Conservation (phyloP, 30 jellyfish, hydroid and myxozoan species). For the Aurelia sp. region DNA sequence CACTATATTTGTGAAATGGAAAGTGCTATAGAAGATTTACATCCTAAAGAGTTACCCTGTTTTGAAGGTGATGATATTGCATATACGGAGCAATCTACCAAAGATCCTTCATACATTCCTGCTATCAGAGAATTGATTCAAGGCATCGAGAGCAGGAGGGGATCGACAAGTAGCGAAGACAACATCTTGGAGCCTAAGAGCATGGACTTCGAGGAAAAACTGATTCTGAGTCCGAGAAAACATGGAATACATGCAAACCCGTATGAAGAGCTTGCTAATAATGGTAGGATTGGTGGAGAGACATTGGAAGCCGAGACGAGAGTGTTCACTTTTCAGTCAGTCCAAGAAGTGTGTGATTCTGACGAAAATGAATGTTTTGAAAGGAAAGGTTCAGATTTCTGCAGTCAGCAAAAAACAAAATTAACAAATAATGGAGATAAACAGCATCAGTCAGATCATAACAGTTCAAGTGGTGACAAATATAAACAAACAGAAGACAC, state of each 20-base stretch:
- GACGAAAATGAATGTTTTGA: too few species aligned
- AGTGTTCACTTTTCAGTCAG: too few species aligned
- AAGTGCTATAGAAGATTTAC: too few species aligned
- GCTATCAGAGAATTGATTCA: neutral
- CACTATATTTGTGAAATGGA: too few species aligned
- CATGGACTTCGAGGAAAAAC: neutral
- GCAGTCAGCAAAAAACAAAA: too few species aligned
- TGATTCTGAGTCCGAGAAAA: slow-evolving; percentile 2
- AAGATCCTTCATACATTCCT: neutral
- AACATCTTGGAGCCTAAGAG: neutral
- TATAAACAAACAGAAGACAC: neutral
- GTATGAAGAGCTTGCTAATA: neutral
- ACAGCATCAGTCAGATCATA: neutral
- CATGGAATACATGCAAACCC: slow-evolving; percentile 16
- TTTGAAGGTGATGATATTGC: too few species aligned
- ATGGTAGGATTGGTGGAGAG: neutral
- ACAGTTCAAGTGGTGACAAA: neutral
- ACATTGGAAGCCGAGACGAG: too few species aligned
- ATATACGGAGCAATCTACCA: too few species aligned
- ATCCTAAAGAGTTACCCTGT: too few species aligned
- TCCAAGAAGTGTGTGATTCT: too few species aligned
- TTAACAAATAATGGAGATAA: too few species aligned
- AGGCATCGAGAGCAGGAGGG: neutral
- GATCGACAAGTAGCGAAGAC: neutral
- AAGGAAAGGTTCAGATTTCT: too few species aligned